Conservation (phyloP, 1,140 invertebrate species). For the Sycophaga agraensis region DNA sequence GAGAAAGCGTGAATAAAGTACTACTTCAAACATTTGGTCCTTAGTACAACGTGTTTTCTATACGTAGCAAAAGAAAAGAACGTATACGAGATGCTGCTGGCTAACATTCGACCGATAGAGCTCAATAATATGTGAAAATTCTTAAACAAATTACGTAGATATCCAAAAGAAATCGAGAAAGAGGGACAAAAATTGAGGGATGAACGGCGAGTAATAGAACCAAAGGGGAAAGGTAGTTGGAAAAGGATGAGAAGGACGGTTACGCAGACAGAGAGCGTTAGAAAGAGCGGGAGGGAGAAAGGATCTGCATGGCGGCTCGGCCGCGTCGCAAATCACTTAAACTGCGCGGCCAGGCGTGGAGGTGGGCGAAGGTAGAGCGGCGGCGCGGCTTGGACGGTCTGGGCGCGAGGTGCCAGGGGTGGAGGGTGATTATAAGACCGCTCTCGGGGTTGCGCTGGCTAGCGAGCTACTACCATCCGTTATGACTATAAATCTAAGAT, state of each 20-base stretch:
- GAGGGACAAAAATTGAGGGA: neutral
- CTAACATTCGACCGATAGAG: no score
- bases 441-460: conserved; percentile 49
- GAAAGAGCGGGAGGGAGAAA: conserved; percentile 28
- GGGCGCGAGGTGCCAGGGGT: conserved; percentile 34
- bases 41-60: no score
- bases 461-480: conserved; percentile 55
- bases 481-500: conserved; percentile 61
- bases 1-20: no score
- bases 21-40: no score
- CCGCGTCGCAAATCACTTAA: conserved; percentile 60
- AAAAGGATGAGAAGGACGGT: conserved; percentile 3
- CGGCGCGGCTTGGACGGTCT: conserved; percentile 31
- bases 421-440: conserved; percentile 59
- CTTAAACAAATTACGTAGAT: no score
- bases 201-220: neutral
- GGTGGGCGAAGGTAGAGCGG: conserved; percentile 35
- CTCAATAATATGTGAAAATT: no score
- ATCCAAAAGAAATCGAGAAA: neutral
- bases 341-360: conserved; percentile 44
- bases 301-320: conserved; percentile 58
- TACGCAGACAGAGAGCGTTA: conserved; percentile 12
- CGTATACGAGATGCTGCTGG: no score
- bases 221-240: conserved; percentile 12
- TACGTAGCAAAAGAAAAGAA: no score